Evolutionary conservation across 2,888 invertebrate genomes (phyloP), one percentile per base, ranked within the genome.

Genomic region (Tetragnatha montana): DNA sequence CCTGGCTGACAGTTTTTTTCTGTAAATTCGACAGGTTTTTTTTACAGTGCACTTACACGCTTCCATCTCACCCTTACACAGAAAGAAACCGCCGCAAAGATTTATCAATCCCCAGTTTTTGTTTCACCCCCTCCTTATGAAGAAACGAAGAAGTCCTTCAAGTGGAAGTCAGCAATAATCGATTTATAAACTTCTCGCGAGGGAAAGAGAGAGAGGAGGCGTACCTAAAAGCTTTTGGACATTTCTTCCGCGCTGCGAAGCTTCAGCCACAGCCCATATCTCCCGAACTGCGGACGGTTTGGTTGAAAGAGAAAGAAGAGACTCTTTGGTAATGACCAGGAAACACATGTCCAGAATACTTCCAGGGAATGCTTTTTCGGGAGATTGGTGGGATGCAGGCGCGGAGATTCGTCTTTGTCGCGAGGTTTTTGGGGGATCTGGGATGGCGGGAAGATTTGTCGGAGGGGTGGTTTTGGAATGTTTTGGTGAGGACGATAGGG

Each of bases 161-260:
- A 78, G 78, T 78, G 78, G 60, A 35, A 47, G 75, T 10, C 17
- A 68, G 78, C 60, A 71, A 71, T 81, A 81, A 81, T 71, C 81
- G 70, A 81, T 71, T 70, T 81, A 81, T 49, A 71, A 71, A 81
- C 47, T 81, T 81, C 35, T 35, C 71, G 35, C 2, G 14, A 60
- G 14, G 60, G 70, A 49, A 50, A 70, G n/a, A n/a, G n/a, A n/a
- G n/a, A 60, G 35, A 80, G 80, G 71, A 81, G 70, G 19, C 21
- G 80, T 22, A 73, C 35, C 78, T 78, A 85, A 85, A 71, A 85
- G 78, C 78, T 85, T 85, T 85, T 78, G 78, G 78, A 78, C 85
- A 76, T 84, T 76, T 70, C 84, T 50, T 69, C 60, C 50, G 17
- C 60, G 60, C 14, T n/a, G 47, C 47, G 60, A 76, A 51, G 14